These are phyloP conservation scores for Anastatus disparis DNA, from an alignment of 1,140 invertebrate species.

Conservation along the genomic window DNA sequence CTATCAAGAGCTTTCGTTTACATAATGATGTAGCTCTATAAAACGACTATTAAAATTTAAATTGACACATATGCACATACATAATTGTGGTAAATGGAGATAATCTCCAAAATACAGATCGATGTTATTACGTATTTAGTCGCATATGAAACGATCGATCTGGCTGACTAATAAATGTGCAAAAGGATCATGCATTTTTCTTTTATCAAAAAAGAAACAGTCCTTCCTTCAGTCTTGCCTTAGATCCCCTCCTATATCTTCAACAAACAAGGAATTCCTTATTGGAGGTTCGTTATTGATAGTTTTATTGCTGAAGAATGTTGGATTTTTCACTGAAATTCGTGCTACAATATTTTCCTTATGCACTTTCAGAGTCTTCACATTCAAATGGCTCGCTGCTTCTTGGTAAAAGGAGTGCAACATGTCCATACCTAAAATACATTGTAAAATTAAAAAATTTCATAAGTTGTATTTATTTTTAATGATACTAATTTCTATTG, in stretches of 20 bases:
- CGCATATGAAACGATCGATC: slow-evolving; percentile 38
- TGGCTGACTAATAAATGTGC: slow-evolving; percentile 46
- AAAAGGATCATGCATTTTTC: slow-evolving; percentile 46
- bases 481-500: not conserved
- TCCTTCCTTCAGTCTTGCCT: slow-evolving; percentile 55
- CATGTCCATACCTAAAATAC: slow-evolving; percentile 58
- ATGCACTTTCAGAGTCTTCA: slow-evolving; percentile 59
- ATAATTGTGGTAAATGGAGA: slow-evolving; percentile 33
- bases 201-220: slow-evolving; percentile 46
- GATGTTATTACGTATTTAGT: slow-evolving; percentile 25
- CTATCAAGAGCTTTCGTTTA: slow-evolving; percentile 41
- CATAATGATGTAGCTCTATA: slow-evolving; percentile 48
- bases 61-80: slow-evolving; percentile 43
- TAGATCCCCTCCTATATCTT: slow-evolving; percentile 51
- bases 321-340: slow-evolving; percentile 33
- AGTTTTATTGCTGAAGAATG: slow-evolving; percentile 39
- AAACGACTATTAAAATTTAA: slow-evolving; percentile 51
- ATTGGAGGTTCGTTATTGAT: slow-evolving; percentile 54
- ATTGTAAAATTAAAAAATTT: not conserved
- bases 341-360: slow-evolving; percentile 37
- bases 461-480: too few species aligned
- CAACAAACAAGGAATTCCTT: slow-evolving; percentile 30
- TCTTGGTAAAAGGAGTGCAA: slow-evolving; percentile 60
- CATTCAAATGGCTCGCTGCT: slow-evolving; percentile 56
- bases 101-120: slow-evolving; percentile 36